phyloP scores from a whole-genome alignment of 2,113 vertebrate species.

The Cynocephalus volans region DNA sequence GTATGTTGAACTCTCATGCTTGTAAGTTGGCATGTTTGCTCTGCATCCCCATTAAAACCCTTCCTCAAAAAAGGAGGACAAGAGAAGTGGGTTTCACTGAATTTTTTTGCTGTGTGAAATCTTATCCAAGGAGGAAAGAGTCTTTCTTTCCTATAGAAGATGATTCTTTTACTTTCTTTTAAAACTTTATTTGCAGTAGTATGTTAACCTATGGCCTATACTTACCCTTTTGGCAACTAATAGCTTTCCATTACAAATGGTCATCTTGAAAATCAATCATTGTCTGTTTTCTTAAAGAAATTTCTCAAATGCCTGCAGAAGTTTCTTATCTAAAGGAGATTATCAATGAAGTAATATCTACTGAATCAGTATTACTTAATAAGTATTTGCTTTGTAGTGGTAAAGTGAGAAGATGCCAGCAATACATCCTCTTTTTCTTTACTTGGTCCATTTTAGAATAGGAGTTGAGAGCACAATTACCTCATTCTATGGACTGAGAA shows the following conservation, averaged over 20 bases:
- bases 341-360: background rate
- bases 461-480: background rate
- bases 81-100: background rate
- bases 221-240: background rate
- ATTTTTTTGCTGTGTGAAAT: background rate
- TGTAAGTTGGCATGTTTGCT: background rate
- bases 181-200: background rate
- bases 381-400: no score
- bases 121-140: no score
- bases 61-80: background rate
- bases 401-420: rapidly evolving
- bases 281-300: constrained; percentile 10
- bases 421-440: background rate
- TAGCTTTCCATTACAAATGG: background rate
- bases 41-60: background rate
- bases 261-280: constrained; percentile 9
- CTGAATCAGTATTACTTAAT: background rate
- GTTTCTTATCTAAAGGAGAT: background rate
- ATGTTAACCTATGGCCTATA: background rate
- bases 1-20: rapidly evolving
- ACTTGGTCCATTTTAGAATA: background rate
- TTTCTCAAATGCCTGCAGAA: background rate
- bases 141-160: background rate
- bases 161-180: background rate
- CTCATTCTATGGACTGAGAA: background rate